These are phyloP conservation scores for Aurelia coerulea DNA, from an alignment of 30 jellyfish, hydroid and myxozoan genomes.

Conservation along the genomic window DNA sequence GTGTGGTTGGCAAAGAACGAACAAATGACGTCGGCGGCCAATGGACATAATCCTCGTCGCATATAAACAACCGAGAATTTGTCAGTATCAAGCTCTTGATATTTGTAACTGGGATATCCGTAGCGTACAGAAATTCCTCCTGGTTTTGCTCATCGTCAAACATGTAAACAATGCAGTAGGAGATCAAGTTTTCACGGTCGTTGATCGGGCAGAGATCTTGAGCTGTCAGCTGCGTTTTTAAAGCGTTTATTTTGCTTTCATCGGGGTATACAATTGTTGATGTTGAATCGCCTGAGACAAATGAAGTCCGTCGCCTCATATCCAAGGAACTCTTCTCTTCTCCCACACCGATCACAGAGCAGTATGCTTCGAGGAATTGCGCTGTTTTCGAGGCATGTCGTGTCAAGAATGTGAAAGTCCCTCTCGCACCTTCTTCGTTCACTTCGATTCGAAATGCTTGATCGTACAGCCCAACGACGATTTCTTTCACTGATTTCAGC, in stretches of 20 bases:
- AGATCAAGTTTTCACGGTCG: slow-evolving; percentile 88
- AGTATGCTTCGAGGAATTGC: slow-evolving; percentile 80
- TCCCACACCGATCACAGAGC: slow-evolving; percentile 65
- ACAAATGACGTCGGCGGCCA: slow-evolving; percentile 95
- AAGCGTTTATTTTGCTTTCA: slow-evolving; percentile 85
- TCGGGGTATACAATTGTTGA: slow-evolving; percentile 83
- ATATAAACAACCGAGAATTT: slow-evolving; percentile 79
- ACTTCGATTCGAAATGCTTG: slow-evolving; percentile 94
- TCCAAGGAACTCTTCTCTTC: slow-evolving; percentile 64
- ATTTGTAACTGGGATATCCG: slow-evolving; percentile 55
- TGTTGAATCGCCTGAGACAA: slow-evolving; percentile 43
- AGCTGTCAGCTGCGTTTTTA: slow-evolving; percentile 69
- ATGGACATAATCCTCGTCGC: slow-evolving; percentile 95
- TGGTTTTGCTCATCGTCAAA: slow-evolving; percentile 39
- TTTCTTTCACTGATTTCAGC: slow-evolving; percentile 70
- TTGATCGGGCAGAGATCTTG: slow-evolving; percentile 81
- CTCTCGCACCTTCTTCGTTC: slow-evolving; percentile 93
- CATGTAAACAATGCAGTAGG: slow-evolving; percentile 82
- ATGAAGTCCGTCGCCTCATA: slow-evolving; percentile 45
- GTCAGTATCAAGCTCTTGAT: slow-evolving; percentile 80
- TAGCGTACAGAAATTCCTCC: slow-evolving; percentile 40
- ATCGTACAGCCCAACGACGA: slow-evolving; percentile 90
- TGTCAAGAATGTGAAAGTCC: slow-evolving; percentile 87
- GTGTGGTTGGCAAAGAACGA: slow-evolving; percentile 78
- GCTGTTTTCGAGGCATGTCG: slow-evolving; percentile 92